A percentile compares a stretch with the other conserved stretches of the same genome.
Evolutionary conservation across 2,797 vertebrate genomes (phyloP).

Genomic region (Scyliorhinus canicula): DNA sequence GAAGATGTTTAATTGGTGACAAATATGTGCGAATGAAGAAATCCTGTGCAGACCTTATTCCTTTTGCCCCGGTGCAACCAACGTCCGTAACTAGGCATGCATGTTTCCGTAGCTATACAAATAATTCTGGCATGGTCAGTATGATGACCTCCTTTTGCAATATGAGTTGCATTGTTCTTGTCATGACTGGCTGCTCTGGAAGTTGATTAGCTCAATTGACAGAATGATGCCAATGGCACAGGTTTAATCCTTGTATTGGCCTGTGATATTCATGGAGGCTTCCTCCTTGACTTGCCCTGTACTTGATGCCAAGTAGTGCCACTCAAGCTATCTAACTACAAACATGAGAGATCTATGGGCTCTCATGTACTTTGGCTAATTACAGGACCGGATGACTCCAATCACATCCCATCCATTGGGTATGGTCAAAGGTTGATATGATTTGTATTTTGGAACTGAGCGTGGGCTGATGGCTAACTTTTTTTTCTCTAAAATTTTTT

Average conservation of each 20-base stretch:
- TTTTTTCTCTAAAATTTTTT: no score
- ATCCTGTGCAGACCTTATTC: neutral
- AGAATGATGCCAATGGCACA: neutral
- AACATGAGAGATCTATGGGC: no score
- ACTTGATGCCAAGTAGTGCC: neutral
- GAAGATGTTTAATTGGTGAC: neutral
- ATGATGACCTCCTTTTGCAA: no score
- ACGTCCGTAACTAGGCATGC: neutral
- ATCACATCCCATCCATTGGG: no score
- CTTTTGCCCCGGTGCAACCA: neutral
- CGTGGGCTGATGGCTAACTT: no score
- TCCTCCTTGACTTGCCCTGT: neutral
- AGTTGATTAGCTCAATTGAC: neutral
- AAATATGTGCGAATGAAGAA: neutral
- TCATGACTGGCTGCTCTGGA: neutral
- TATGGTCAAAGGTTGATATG: no score
- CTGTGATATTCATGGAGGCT: no score
- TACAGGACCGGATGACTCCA: no score
- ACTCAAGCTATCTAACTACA: neutral
- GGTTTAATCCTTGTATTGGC: neutral
- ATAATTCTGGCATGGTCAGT: neutral
- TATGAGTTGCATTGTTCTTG: neutral
- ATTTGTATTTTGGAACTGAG: no score
- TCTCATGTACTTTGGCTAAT: no score
- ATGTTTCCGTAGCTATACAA: neutral